Evolutionary conservation across 2,113 vertebrate genomes (phyloP), one percentile per base, ranked within the genome.

Genomic region (Thunnus thynnus): DNA sequence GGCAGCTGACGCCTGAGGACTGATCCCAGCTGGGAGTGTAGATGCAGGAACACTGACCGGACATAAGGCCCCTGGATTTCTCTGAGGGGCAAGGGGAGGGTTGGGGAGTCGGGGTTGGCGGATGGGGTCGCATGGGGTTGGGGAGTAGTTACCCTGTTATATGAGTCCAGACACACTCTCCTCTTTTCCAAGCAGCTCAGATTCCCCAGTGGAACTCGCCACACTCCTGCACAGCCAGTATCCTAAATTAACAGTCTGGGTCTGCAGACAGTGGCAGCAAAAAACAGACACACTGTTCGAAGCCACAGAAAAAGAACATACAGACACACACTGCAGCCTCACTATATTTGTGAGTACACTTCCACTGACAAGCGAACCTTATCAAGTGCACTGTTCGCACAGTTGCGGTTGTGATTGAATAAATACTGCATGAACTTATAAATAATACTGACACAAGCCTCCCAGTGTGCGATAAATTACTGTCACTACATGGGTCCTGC

Each of bases 181-280:
- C 63, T 77, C 48, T 72, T 79, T 71, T 61, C 32, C 80, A 18
- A 63, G 57, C 48, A 62, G 51, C 62, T 83, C 48, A 64, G 25
- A 76, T 61, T 78, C 71, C 78, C 82, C 69, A 55, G 67, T 5
- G 57, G 78, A 77, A 46, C 56, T 36, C 47, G 47, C 75, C 60
- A 81, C 55, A 68, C 47, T 75, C 65, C 20, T 36, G 16, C 70
- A 47, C 72, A 73, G 64, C 51, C 74, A 62, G 73, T 51, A 63
- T 64, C 77, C 44, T 74, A 76, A 91, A 87, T 91, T 80, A 86
- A 87, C 86, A 86, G 78, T 83, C 84, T 81, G 86, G 44, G 60
- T 69, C 63, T 71, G 76, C 71, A 86, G 72, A 76, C 65, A 62
- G 51, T 20, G 47, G 55, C 27, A 80, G 76, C 44, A 52, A 44